Percentiles rank a stretch among this genome's conserved stretches.
phyloP scores from a whole-genome alignment of 1,140 invertebrate genomes.

The Drosophila serrata region DNA sequence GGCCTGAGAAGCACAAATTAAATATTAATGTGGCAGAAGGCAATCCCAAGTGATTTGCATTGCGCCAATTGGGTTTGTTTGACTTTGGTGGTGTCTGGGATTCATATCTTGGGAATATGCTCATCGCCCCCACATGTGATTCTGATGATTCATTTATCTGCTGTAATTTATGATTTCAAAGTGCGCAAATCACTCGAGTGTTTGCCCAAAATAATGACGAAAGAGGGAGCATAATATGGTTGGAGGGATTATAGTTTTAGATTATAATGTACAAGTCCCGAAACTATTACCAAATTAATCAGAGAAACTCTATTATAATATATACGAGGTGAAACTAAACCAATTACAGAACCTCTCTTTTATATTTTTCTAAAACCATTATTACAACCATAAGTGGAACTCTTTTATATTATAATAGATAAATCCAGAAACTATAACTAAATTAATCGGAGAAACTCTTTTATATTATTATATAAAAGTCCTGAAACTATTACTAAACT shows the following conservation, averaged over 20 bases:
- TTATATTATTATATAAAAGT: no score
- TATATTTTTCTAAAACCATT: no score
- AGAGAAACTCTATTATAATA: not conserved
- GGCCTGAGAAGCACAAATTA: not conserved
- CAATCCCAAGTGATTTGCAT: not conserved
- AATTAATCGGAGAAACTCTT: not conserved
- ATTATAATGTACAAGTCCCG: not conserved
- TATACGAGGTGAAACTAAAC: no score
- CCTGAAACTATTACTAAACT: no score
- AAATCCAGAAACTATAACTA: not conserved
- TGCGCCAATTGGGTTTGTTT: slow-evolving; percentile 9
- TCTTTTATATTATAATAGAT: not conserved
- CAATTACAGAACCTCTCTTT: no score
- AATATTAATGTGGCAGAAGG: not conserved
- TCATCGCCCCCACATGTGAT: slow-evolving; percentile 4
- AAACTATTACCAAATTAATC: not conserved
- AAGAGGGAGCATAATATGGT: not conserved
- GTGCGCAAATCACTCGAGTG: not conserved
- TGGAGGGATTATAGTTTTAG: not conserved
- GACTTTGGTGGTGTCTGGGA: not conserved
- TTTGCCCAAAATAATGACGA: not conserved
- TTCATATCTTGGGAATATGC: not conserved
- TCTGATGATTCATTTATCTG: slow-evolving; percentile 6
- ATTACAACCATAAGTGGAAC: no score
- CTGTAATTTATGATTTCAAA: not conserved